phyloP scores from a whole-genome alignment of 2,797 vertebrate genomes.

The Tenualosa ilisha region DNA sequence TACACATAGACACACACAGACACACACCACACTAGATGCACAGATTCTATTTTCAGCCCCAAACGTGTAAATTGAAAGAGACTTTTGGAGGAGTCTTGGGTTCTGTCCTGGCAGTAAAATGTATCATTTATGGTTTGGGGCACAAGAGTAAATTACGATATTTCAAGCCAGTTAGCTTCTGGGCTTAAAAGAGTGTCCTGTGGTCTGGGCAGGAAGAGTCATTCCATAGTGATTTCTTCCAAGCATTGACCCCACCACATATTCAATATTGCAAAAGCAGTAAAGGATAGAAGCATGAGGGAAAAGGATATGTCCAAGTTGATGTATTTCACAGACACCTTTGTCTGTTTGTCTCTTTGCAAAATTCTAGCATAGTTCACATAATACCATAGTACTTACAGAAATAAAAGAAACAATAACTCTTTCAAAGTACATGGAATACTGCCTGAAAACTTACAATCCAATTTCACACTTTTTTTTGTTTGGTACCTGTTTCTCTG shows the following conservation, averaged over 20 bases:
- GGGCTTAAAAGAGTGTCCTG: not conserved
- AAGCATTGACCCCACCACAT: not conserved
- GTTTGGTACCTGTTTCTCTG: not conserved
- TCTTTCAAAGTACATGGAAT: too few species aligned
- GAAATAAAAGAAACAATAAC: not conserved
- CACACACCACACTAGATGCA: slow-evolving; percentile 17
- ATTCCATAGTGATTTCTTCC: not conserved
- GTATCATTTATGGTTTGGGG: slow-evolving; percentile 29
- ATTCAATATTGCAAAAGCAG: not conserved
- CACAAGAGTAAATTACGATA: not conserved
- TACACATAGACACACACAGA: slow-evolving; percentile 27
- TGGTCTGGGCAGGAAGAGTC: not conserved
- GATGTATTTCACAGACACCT: not conserved
- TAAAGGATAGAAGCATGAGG: not conserved
- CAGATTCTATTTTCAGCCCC: slow-evolving; percentile 27
- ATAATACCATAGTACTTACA: not conserved
- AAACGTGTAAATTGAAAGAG: slow-evolving; percentile 39
- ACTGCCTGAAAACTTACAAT: not conserved
- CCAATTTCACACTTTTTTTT: not conserved
- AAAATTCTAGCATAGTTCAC: not conserved
- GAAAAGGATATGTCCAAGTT: not conserved
- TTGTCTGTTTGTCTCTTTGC: not conserved
- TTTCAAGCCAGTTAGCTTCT: not conserved
- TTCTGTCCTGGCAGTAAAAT: slow-evolving; percentile 35
- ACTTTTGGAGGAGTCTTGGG: slow-evolving; percentile 24